Percentiles rank a stretch among this genome's conserved stretches.
phyloP scores from a whole-genome alignment of 2,888 invertebrate species.

The Phoenoteleia sp. region DNA sequence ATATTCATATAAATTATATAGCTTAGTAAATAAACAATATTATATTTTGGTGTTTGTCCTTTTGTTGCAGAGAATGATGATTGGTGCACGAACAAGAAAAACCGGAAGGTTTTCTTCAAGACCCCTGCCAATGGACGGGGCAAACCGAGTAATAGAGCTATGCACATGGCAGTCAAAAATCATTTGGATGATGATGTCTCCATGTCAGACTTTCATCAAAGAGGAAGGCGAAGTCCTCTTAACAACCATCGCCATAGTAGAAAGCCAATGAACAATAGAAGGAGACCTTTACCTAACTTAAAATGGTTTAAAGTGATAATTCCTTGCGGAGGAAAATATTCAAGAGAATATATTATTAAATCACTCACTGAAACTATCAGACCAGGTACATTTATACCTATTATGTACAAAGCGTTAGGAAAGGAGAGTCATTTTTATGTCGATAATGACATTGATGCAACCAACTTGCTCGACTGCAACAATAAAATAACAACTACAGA shows the following conservation, averaged over 20 bases:
- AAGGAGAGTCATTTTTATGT: conserved; percentile 92
- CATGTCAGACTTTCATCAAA: conserved; percentile 78
- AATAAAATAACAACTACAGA: conserved; percentile 91
- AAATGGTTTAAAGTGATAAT: conserved; percentile 43
- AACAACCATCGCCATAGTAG: too few species aligned
- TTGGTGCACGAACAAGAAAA: conserved; percentile 12
- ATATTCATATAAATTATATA: too few species aligned
- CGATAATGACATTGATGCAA: conserved; percentile 92
- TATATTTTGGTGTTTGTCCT: too few species aligned
- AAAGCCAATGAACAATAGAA: conserved; percentile 26
- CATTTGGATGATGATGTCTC: conserved; percentile 81
- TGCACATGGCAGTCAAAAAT: conserved; percentile 69
- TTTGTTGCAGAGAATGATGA: conserved; percentile 43
- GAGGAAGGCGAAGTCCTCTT: conserved; percentile 81
- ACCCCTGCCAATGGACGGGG: background rate
- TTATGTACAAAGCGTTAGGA: conserved; percentile 87
- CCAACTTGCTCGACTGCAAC: conserved; percentile 90
- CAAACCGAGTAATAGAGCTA: background rate
- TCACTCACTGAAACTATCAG: background rate
- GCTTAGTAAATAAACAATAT: too few species aligned
- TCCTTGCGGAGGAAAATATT: conserved; percentile 44
- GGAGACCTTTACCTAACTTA: background rate
- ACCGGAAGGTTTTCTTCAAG: conserved; percentile 41
- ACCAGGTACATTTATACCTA: conserved; percentile 15
- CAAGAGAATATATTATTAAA: conserved; percentile 29